Conservation (phyloP, 2,113 vertebrate genomes). For the Forbesichthys agassizii region DNA sequence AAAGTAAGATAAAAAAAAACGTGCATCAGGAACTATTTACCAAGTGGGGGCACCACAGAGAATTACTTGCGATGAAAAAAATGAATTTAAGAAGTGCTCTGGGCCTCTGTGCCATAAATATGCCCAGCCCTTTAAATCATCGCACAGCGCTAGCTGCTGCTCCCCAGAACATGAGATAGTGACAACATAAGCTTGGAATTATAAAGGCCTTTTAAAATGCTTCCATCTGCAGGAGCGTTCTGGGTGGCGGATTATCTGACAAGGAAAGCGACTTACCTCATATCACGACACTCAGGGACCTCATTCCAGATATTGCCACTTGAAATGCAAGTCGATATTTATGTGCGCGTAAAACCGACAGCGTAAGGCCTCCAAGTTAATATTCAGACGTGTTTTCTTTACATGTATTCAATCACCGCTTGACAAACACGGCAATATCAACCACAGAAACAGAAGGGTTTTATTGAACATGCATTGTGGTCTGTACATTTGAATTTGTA, state of each 20-base stretch:
- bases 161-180: conserved; percentile 67
- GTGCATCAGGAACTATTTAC: not conserved
- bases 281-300: conserved; percentile 66
- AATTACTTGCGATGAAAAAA: conserved; percentile 25
- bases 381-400: conserved; percentile 15
- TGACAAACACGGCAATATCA: not conserved
- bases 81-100: conserved; percentile 31
- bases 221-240: conserved; percentile 78
- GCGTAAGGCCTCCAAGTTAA: conserved; percentile 17
- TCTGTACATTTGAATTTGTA: not conserved
- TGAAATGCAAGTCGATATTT: conserved; percentile 52
- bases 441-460: not conserved
- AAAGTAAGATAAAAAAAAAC: conserved; percentile 13
- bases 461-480: not conserved
- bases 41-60: conserved; percentile 1
- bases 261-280: conserved; percentile 73
- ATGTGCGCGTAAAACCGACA: conserved; percentile 25
- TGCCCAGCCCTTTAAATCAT: conserved; percentile 50
- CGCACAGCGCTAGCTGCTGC: conserved; percentile 50
- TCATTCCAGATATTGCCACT: conserved; percentile 56
- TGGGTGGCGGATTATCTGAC: conserved; percentile 76
- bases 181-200: conserved; percentile 80
- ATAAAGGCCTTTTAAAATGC: conserved; percentile 74
- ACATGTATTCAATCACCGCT: not conserved
- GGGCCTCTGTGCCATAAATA: conserved; percentile 46